Base-by-base conservation (phyloP, 37 sponge, comb jelly and placozoan genomes). In the Theonella swinhoei region DNA sequence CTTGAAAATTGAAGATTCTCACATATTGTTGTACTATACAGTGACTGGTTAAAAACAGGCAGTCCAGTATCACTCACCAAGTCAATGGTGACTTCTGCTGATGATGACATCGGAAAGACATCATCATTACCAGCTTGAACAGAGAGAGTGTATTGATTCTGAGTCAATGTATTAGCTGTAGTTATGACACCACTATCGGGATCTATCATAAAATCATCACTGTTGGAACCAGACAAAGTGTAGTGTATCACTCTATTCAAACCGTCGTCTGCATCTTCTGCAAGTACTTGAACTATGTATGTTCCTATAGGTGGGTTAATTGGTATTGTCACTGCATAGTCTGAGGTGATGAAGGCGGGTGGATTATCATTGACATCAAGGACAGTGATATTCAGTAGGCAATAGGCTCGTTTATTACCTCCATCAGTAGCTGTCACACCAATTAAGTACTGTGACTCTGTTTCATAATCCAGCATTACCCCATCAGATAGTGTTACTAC, bases 341-440 rank as follows among this genome's bases (percentile, higher is more conserved):
- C 20, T 0, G 43, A 24, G 34, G 71, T 25, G 24, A 33, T 58
- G 75, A 92, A 82, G 5, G 28, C 0, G 11, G 93, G 93, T 3
- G 81, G 22, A 39, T 92, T 85, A 62, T 92, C 93, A 66, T 92
- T 92, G n/a, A 75, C 64, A 71, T 92, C 89, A 0, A 85, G 8
- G 17, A 92, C 77, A 34, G 85, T 79, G 47, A 92, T 72, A 1
- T 37, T 42, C 25, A 92, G 36, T 25, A 77, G 38, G 43, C 93
- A 92, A 47, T 84, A 88, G 39, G 77, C 93, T 76, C 85, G 79
- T 72, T 62, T 41, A 0, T 62, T 60, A 0, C 88, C 88, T 8
- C 83, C 86, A 65, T 92, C 93, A 24, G 73, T 81, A 9, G 86
- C 93, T 9, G 76, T 71, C 9, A 85, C 86, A 22, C 78, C 93